phyloP scores from a whole-genome alignment of 2,888 invertebrate species.

The Campoplex capitator region DNA sequence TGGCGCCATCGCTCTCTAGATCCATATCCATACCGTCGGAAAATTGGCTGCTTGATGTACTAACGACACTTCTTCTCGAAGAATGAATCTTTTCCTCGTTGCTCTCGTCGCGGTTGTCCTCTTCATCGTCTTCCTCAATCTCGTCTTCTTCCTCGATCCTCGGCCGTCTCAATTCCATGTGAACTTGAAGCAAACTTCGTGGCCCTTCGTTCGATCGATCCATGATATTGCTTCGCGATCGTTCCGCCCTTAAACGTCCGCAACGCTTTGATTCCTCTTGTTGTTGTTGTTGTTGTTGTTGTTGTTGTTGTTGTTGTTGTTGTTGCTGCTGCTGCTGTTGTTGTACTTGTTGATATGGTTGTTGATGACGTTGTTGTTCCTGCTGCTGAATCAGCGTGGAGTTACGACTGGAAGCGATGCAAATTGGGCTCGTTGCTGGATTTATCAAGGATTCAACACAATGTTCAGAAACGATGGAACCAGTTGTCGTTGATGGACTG shows the following conservation, averaged over 20 bases:
- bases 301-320: constrained; percentile 46
- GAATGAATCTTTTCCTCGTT: constrained; percentile 68
- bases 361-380: constrained; percentile 49
- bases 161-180: constrained; percentile 62
- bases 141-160: constrained; percentile 60
- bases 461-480: constrained; percentile 79
- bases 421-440: constrained; percentile 22
- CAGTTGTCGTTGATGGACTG: constrained; percentile 79
- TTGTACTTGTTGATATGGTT: constrained; percentile 23
- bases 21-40: constrained; percentile 80
- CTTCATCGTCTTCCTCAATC: constrained; percentile 57
- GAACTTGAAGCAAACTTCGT: constrained; percentile 65
- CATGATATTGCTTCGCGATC: constrained; percentile 16
- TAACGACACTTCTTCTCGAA: constrained; percentile 75
- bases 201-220: constrained; percentile 36
- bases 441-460: constrained; percentile 69
- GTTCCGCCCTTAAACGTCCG: constrained; percentile 33
- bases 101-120: constrained; percentile 64
- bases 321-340: constrained; percentile 39
- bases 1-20: constrained; percentile 82
- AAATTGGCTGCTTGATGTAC: constrained; percentile 75
- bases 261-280: constrained; percentile 55
- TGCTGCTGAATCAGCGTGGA: constrained; percentile 33
- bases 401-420: constrained; percentile 39
- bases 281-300: constrained; percentile 32